A percentile compares a stretch with the other conserved stretches of the same genome.
These are phyloP conservation scores for Mylabris sibirica DNA, from an alignment of 2,888 invertebrate genomes.

Conservation along the genomic window DNA sequence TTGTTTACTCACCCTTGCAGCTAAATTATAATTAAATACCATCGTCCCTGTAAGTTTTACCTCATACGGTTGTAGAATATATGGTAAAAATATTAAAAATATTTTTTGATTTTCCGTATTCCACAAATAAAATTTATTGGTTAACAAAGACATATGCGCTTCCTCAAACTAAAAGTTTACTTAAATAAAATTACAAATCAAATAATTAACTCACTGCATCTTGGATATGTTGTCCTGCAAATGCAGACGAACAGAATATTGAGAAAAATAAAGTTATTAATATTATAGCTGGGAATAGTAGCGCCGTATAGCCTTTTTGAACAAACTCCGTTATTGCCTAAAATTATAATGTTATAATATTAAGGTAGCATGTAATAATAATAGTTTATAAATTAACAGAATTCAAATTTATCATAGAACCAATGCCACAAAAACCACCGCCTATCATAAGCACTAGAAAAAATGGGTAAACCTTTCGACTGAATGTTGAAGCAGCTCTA, in stretches of 20 bases:
- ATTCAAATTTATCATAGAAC: background rate
- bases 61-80: background rate
- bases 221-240: background rate
- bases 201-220: background rate
- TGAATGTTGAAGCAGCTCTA: background rate
- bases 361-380: too few relatives aligned
- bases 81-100: background rate
- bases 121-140: background rate
- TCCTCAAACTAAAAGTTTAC: background rate
- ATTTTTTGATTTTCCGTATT: background rate
- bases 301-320: too few relatives aligned
- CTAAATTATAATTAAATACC: background rate
- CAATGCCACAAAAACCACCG: background rate
- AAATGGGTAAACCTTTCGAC: background rate
- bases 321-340: too few relatives aligned
- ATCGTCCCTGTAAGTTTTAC: background rate
- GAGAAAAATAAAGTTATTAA: too few relatives aligned
- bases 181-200: background rate
- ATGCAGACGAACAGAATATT: too few relatives aligned
- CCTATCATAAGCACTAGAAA: background rate
- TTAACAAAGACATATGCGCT: background rate
- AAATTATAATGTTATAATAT: too few relatives aligned
- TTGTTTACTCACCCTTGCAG: background rate
- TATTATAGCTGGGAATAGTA: too few relatives aligned
- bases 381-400: background rate